These are phyloP conservation scores for Cryptocephalus primarius DNA, from an alignment of 2,888 invertebrate genomes.

Conservation along the genomic window DNA sequence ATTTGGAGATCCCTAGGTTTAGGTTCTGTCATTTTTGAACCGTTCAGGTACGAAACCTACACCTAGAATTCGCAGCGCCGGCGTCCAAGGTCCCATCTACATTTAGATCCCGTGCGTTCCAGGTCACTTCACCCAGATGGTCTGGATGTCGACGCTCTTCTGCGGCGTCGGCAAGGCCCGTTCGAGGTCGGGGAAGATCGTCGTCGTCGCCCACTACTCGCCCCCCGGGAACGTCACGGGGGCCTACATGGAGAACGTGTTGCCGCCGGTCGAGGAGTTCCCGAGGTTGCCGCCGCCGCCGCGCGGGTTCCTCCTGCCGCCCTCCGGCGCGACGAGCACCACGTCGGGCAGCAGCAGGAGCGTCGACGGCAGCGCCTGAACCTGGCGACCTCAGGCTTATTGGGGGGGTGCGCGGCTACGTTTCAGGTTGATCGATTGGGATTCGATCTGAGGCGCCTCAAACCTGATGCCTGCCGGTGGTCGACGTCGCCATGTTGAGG, in stretches of 20 bases:
- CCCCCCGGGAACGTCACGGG: conserved; percentile 71
- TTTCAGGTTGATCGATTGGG: too few species aligned
- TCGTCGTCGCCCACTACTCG: conserved; percentile 76
- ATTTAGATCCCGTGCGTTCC: conserved; percentile 15
- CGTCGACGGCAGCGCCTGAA: conserved; percentile 9
- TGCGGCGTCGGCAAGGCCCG: conserved; percentile 76
- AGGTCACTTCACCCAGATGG: conserved; percentile 83
- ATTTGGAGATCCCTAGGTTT: neutral
- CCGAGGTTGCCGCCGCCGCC: conserved; percentile 16
- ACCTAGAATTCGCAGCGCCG: too few species aligned
- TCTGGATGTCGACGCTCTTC: conserved; percentile 66
- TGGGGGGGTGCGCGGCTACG: conserved; percentile 3
- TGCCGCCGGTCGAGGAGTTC: conserved; percentile 51
- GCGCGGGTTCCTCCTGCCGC: conserved; percentile 11
- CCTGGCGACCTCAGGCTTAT: too few species aligned
- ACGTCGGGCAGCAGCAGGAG: conserved; percentile 17
- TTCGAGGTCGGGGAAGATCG: conserved; percentile 64
- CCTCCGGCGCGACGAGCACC: conserved; percentile 15
- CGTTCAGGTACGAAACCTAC: too few species aligned
- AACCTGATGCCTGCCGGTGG: neutral
- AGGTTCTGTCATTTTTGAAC: too few species aligned
- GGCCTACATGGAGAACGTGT: conserved; percentile 65
- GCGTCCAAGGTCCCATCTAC: too few species aligned
- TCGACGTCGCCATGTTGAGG: too few species aligned
- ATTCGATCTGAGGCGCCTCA: too few species aligned